Base-by-base conservation (phyloP, 2,888 invertebrate species). In the Epinotia bilunana region DNA sequence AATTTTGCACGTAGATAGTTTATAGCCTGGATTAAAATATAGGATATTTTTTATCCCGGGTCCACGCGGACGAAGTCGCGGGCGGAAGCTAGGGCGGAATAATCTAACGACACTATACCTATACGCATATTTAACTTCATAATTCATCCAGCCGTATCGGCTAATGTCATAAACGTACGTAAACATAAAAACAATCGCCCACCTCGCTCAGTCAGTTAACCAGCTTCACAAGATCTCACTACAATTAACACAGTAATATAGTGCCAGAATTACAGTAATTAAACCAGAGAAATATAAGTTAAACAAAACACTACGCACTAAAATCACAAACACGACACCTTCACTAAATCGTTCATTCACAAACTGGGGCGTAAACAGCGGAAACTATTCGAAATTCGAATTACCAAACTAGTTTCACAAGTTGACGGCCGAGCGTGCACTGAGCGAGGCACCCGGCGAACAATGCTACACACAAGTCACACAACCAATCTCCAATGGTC, bases 391-490 rank as follows among this genome's bases (percentile, higher is more conserved):
- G 33, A 39, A 68, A 20, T 68, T 39, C 13, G 13, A 57, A 57
- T 33, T 39, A 43, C 43, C 39, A 68, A 68, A 68, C 68, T 43
- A 43, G 68, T 68, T 68, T 67, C 58, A 23, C 58, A 23, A 23
- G 57, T 58, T 20, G 57, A 43, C 68, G 39, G 68, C 33, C 57
- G 70, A 39, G 46, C 60, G 70, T 46, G 43, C 43, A 70, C 58
- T 70, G 20, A 49, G 60, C 73, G 69, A 28, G n/a, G 16, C 7
- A 53, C 20, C 20, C 61, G 49, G 46, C 28, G 57, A 11, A 57
- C 70, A 7, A n/a, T 5, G 13, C 16, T 53, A n/a, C n/a, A 7
- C 39, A 39, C 53, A 13, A n/a, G 23, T 28, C 23, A n/a, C 53
- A 16, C 4, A 49, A 16, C 16, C 49, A 53, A 7, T 53, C n/a